A percentile compares a stretch with the other conserved stretches of the same genome.
Conservation (phyloP, 2,113 vertebrate species). For the Microtus montanus region DNA sequence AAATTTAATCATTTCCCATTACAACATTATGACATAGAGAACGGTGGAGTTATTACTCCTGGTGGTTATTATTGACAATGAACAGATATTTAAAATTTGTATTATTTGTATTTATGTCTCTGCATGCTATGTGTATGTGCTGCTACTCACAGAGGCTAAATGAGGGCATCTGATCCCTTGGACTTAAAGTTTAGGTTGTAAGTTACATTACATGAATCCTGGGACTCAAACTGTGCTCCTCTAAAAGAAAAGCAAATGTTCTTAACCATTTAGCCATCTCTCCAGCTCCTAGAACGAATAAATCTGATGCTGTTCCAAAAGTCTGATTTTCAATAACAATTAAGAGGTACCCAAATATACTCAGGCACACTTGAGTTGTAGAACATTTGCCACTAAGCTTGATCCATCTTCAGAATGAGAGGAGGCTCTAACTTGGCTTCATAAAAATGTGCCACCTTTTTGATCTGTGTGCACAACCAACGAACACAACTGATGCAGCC, state of each 20-base stretch:
- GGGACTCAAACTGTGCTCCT: not conserved
- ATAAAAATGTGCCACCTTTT: conserved; percentile 11
- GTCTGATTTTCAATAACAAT: not conserved
- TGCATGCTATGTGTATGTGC: not conserved
- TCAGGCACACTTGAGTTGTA: not conserved
- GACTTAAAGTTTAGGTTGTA: not conserved
- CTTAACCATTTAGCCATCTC: not conserved
- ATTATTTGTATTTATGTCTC: not conserved
- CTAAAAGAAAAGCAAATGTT: not conserved
- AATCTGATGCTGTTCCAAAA: not conserved
- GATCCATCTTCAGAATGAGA: not conserved
- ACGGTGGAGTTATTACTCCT: not conserved
- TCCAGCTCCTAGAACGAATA: not conserved
- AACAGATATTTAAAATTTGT: not conserved
- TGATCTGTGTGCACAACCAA: not conserved
- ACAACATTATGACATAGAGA: not conserved
- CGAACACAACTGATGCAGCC: not conserved
- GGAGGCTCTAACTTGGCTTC: conserved; percentile 11
- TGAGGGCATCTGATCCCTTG: not conserved
- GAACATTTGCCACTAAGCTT: not conserved
- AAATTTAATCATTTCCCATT: not conserved
- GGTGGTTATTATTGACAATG: not conserved
- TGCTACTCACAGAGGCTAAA: not conserved
- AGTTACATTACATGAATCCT: not conserved
- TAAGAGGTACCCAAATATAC: not conserved